These are phyloP conservation scores for Argyra leucocephala DNA, from an alignment of 2,888 invertebrate species.

Conservation along the genomic window DNA sequence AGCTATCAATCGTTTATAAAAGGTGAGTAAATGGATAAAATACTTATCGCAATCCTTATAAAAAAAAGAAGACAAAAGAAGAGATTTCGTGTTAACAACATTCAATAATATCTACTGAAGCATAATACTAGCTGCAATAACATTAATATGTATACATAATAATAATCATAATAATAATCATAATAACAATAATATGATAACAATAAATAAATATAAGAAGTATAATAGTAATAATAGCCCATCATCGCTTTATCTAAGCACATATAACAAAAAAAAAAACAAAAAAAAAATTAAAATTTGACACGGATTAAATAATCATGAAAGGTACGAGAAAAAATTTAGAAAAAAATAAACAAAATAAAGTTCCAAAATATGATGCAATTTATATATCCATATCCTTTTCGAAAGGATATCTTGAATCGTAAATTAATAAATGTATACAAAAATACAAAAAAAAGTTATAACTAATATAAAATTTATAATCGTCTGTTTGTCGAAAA, in stretches of 20 bases:
- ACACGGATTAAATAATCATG: conserved; percentile 18
- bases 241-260: conserved; percentile 21
- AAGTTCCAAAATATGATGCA: neutral
- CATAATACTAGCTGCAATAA: neutral
- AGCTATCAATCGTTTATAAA: neutral
- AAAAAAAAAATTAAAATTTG: conserved; percentile 17
- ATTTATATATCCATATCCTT: neutral
- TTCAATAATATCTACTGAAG: neutral
- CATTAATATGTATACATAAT: neutral
- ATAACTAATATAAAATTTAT: no score
- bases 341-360: neutral
- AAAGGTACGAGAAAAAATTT: neutral
- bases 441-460: no score
- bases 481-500: no score
- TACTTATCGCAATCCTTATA: no score
- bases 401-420: no score
- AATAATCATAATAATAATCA: neutral
- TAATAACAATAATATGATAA: no score
- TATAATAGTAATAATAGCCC: conserved; percentile 19
- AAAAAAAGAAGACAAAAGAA: neutral
- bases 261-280: neutral
- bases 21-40: no score
- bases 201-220: neutral
- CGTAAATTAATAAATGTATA: no score
- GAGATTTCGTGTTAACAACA: neutral